Evolutionary conservation across 2,113 vertebrate species (phyloP).

Genomic region (Tinamus guttatus): DNA sequence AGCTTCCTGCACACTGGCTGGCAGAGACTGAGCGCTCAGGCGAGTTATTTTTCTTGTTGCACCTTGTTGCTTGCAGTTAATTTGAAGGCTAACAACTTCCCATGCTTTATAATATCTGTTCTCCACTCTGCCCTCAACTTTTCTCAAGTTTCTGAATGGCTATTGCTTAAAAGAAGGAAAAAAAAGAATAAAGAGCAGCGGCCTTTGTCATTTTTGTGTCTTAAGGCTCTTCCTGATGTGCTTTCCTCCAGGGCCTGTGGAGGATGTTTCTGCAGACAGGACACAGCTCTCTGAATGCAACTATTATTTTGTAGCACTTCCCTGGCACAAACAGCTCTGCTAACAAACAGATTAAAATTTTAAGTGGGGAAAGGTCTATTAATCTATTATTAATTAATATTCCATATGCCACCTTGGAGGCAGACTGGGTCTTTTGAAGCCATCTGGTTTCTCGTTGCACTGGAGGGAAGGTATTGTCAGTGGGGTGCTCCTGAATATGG

Average conservation of each 20-base stretch:
- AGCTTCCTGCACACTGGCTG: background rate
- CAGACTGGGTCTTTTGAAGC: slow-evolving; percentile 52
- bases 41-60: background rate
- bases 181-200: background rate
- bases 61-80: background rate
- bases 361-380: slow-evolving; percentile 53
- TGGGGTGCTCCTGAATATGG: background rate
- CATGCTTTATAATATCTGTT: background rate
- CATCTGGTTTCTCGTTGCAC: slow-evolving; percentile 45
- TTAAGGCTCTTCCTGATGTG: background rate
- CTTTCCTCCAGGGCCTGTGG: background rate
- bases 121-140: rapidly evolving
- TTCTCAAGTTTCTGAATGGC: background rate
- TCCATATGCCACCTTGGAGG: slow-evolving; percentile 40
- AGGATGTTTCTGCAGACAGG: background rate
- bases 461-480: background rate
- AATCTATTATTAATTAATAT: slow-evolving; percentile 76
- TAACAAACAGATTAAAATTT: slow-evolving; percentile 49
- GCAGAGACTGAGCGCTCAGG: rapidly evolving
- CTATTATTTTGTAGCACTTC: background rate
- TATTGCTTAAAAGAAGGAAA: background rate
- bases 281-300: background rate
- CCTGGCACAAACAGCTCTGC: background rate
- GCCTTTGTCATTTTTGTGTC: background rate
- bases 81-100: background rate